phyloP scores from a whole-genome alignment of 30 jellyfish, hydroid and myxozoan genomes.

The Nemopilema nomurai region DNA sequence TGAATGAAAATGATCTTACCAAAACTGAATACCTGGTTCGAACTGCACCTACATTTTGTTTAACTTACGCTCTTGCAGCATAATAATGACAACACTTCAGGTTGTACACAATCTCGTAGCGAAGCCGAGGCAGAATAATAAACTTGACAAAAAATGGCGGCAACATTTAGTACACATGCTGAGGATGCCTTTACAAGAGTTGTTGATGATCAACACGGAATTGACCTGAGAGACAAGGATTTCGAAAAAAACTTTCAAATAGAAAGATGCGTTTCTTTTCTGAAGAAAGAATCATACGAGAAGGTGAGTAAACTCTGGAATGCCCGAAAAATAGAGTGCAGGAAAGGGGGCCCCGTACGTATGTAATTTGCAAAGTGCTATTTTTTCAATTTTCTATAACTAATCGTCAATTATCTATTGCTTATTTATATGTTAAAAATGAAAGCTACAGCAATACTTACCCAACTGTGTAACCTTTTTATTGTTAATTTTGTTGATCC shows the following conservation, averaged over 20 bases:
- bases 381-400: too few relatives aligned
- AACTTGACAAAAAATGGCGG: constrained; percentile 40
- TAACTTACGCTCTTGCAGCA: neutral
- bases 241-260: constrained; percentile 66
- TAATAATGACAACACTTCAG: neutral
- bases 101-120: neutral
- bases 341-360: too few relatives aligned
- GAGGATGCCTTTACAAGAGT: constrained; percentile 37
- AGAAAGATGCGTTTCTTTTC: constrained; percentile 55
- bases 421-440: too few relatives aligned
- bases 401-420: too few relatives aligned
- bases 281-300: constrained; percentile 42
- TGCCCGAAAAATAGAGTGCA: too few relatives aligned
- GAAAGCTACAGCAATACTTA: too few relatives aligned
- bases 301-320: constrained; percentile 44
- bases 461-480: too few relatives aligned
- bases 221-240: constrained; percentile 13
- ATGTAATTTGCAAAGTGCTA: too few relatives aligned
- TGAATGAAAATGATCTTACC: neutral
- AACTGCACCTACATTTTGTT: too few relatives aligned
- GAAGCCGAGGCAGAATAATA: constrained; percentile 1
- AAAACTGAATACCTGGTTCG: neutral
- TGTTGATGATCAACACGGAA: neutral
- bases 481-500: too few relatives aligned
- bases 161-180: constrained; percentile 43